Evolutionary conservation across 37 sponge, comb jelly and placozoan genomes (phyloP).

Genomic region (Aphrocallistes beatrix): DNA sequence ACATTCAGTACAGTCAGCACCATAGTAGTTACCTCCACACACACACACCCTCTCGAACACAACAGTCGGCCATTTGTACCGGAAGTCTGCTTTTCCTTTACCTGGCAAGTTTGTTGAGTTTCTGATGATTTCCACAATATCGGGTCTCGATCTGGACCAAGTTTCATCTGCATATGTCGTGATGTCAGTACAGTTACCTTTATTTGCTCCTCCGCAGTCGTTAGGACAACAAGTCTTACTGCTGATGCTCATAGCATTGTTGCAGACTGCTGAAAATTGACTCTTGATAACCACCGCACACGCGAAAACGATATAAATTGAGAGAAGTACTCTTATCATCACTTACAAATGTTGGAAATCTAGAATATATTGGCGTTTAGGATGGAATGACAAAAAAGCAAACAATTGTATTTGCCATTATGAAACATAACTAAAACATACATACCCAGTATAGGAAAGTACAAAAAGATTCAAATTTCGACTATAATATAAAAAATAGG

Average conservation of each 20-base stretch:
- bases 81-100: conserved; percentile 16
- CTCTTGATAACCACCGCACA: neutral
- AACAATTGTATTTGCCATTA: too few species aligned
- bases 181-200: neutral
- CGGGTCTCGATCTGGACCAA: neutral
- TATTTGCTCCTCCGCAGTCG: neutral
- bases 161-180: neutral
- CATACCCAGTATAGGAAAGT: too few species aligned
- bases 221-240: conserved; percentile 17
- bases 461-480: too few species aligned
- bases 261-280: conserved; percentile 25
- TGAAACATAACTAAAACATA: too few species aligned
- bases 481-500: too few species aligned
- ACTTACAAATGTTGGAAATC: too few species aligned
- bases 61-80: conserved; percentile 26
- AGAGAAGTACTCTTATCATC: neutral
- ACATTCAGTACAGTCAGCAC: conserved; percentile 26
- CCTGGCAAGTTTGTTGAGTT: neutral
- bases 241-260: neutral
- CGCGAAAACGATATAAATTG: neutral
- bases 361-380: too few species aligned
- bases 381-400: too few species aligned
- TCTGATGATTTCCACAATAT: neutral
- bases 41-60: conserved; percentile 26
- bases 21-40: conserved; percentile 22